Percentiles rank a stretch among this genome's conserved stretches.
phyloP scores from a whole-genome alignment of 1,140 invertebrate species.

The Littorina saxatilis region DNA sequence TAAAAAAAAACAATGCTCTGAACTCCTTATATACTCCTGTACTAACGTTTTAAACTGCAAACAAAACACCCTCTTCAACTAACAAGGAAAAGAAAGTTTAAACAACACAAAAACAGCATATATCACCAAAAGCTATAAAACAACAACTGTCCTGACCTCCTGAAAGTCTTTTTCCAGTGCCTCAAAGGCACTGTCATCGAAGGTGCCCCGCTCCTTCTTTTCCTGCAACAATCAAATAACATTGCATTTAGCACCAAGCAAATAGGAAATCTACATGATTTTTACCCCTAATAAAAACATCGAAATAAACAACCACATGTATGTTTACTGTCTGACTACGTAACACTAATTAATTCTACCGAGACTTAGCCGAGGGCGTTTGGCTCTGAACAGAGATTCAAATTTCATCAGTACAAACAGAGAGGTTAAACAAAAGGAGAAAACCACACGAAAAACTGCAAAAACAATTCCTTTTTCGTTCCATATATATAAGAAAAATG shows the following conservation, averaged over 20 bases:
- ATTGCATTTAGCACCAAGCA: too few relatives aligned
- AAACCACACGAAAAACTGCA: too few relatives aligned
- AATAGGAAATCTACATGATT: neutral
- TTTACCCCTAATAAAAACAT: neutral
- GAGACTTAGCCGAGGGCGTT: neutral
- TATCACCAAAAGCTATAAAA: too few relatives aligned
- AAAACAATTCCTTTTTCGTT: too few relatives aligned
- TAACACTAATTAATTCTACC: neutral
- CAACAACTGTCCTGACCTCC: constrained; percentile 61
- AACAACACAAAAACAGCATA: too few relatives aligned
- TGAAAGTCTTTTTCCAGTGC: constrained; percentile 75
- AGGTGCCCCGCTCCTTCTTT: constrained; percentile 67
- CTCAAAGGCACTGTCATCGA: constrained; percentile 75
- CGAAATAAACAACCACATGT: neutral
- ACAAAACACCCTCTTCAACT: too few relatives aligned
- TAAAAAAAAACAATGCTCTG: too few relatives aligned
- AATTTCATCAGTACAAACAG: neutral
- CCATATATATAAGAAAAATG: too few relatives aligned
- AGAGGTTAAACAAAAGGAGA: too few relatives aligned
- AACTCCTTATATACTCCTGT: too few relatives aligned
- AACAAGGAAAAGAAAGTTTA: too few relatives aligned
- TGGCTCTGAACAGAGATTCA: neutral
- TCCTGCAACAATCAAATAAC: constrained; percentile 50
- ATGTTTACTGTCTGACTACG: neutral
- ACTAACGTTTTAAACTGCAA: too few relatives aligned